These are phyloP conservation scores for Heterocephalus glaber DNA, from an alignment of 2,113 vertebrate genomes.

Conservation along the genomic window DNA sequence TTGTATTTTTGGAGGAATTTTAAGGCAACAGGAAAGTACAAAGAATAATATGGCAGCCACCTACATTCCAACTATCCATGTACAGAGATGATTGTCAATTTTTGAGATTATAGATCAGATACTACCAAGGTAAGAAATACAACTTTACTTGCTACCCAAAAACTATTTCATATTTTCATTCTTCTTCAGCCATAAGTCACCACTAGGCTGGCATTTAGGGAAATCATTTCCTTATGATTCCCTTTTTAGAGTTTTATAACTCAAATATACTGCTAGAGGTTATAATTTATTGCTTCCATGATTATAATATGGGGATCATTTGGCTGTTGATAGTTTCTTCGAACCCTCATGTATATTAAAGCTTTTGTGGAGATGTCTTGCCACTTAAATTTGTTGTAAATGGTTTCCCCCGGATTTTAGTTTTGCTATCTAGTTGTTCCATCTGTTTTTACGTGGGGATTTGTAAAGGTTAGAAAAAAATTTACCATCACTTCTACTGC, in stretches of 20 bases:
- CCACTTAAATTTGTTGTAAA: slow-evolving; percentile 1
- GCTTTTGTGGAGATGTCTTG: neutral
- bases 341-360: neutral
- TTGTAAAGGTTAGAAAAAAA: neutral
- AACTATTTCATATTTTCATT: neutral
- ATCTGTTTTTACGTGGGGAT: neutral
- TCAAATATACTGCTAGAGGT: neutral
- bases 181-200: neutral
- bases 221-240: neutral
- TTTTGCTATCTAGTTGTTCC: neutral
- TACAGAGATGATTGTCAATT: neutral
- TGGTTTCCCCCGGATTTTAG: neutral
- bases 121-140: neutral
- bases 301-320: neutral
- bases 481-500: neutral
- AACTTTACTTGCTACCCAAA: neutral
- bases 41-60: neutral
- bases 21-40: neutral
- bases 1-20: neutral
- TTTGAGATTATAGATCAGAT: neutral
- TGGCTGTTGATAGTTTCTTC: neutral
- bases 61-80: neutral
- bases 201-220: neutral
- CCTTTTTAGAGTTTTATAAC: neutral
- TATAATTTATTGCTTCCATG: neutral